phyloP scores from a whole-genome alignment of 2,888 invertebrate species.

The Timema podura region DNA sequence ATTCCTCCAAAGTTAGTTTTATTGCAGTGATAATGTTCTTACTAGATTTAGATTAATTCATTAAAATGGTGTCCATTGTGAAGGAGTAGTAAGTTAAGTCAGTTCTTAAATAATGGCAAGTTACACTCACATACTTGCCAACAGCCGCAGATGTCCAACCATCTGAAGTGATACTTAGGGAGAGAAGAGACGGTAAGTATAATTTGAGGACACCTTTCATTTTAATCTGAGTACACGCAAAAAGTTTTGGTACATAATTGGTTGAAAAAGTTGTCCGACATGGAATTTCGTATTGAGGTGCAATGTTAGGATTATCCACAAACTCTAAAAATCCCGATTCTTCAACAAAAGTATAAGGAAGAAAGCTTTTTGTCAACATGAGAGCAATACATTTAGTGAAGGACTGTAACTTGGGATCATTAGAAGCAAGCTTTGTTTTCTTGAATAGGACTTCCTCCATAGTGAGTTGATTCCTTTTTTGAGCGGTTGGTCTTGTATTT shows the following conservation, averaged over 20 bases:
- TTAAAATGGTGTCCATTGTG: slow-evolving; percentile 2
- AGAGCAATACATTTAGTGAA: not conserved
- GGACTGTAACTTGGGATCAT: not conserved
- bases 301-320: slow-evolving; percentile 1
- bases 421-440: not conserved
- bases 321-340: not conserved
- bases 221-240: not conserved
- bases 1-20: not conserved
- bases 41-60: slow-evolving; percentile 11
- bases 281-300: not conserved
- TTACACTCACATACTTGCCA: slow-evolving; percentile 8
- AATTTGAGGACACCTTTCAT: not conserved
- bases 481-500: not conserved
- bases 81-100: not conserved
- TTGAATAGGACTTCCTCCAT: not conserved
- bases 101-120: not conserved
- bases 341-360: slow-evolving; percentile 11
- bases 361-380: slow-evolving; percentile 6
- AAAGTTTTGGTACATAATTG: not conserved
- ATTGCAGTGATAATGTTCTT: not conserved
- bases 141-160: slow-evolving; percentile 11
- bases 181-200: not conserved
- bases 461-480: not conserved
- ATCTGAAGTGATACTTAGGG: slow-evolving; percentile 11
- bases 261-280: slow-evolving; percentile 1